Evolutionary conservation across 1,140 invertebrate genomes (phyloP), one percentile per base, ranked within the genome.

Genomic region (Rhagoletis zephyria): DNA sequence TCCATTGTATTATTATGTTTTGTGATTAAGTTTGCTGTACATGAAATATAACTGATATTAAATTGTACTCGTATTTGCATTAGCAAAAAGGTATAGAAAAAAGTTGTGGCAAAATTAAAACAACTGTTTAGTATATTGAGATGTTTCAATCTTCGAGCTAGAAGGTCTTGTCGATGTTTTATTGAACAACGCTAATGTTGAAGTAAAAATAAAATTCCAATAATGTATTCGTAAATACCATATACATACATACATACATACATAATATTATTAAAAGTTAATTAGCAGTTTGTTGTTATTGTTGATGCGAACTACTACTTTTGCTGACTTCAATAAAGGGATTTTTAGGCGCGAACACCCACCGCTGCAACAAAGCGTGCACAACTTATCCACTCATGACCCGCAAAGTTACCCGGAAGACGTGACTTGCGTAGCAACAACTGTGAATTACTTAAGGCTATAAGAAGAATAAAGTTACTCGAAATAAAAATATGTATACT

Each of bases 231-330:
- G 40, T 67, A 30, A 30, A 30, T 30, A 56, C 51, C 5, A 48
- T 48, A 48, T 45, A 16, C 14, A 74, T 16, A 48, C 42, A 19
- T 81, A 9, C 70, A 77, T 77, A 51, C 48, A 77, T 51, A 48
- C 10, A 74, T 77, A 3, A 12, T 14, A 45, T 70, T 77, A 70
- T 45, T 14, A 70, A 48, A 42, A 70, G 45, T 51, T 67, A 67
- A 67, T 67, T 67, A 67, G n/a, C 30, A n/a, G 10, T 30, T 81
- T 81, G 74, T 81, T 81, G 74, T 81, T 81, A 19, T 59, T 9
- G n/a, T 30, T 19, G 70, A 16, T 77, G n/a, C 51, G 48, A 51
- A 81, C 48, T 51, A 81, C 48, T 51, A 56, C 9, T n/a, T 56
- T 48, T 81, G 74, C n/a, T 56, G 74, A 81, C 16, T 81, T 42